Conservation (phyloP, 2,888 invertebrate genomes). For the Epirrita christyi region DNA sequence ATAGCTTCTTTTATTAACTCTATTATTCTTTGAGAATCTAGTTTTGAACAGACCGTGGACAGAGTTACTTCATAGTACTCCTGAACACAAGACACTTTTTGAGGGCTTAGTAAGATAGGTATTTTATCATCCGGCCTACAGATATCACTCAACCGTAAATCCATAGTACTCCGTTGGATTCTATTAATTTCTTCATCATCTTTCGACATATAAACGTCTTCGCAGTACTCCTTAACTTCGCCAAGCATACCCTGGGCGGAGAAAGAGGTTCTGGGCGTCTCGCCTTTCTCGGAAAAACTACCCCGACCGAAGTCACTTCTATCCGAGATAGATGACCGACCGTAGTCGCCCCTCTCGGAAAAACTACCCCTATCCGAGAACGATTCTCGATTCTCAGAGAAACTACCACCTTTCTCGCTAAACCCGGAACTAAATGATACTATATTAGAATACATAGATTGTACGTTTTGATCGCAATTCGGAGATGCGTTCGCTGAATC, state of each 20-base stretch:
- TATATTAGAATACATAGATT: conserved; percentile 80
- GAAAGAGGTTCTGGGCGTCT: conserved; percentile 76
- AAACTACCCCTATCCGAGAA: conserved; percentile 80
- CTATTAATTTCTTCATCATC: conserved; percentile 73
- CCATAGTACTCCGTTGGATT: conserved; percentile 75
- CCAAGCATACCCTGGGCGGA: conserved; percentile 76
- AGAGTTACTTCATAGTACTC: conserved; percentile 89
- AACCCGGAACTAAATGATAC: conserved; percentile 86
- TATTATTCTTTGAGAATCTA: conserved; percentile 92
- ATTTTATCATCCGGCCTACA: conserved; percentile 69
- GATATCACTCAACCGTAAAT: conserved; percentile 69
- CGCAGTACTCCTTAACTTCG: conserved; percentile 74
- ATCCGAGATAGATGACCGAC: conserved; percentile 80
- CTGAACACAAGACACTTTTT: conserved; percentile 69
- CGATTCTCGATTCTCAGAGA: conserved; percentile 76
- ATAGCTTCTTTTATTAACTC: conserved; percentile 92
- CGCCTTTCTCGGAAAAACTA: conserved; percentile 76
- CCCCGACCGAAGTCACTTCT: conserved; percentile 80
- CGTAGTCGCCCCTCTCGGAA: conserved; percentile 76
- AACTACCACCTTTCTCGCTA: conserved; percentile 82
- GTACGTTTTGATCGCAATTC: conserved; percentile 79
- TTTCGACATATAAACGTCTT: conserved; percentile 72
- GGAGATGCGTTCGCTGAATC: conserved; percentile 85
- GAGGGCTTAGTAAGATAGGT: conserved; percentile 71
- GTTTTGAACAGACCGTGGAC: conserved; percentile 91